These are phyloP conservation scores for Sebastes vulpes DNA, from an alignment of 2,797 vertebrate species.

Conservation along the genomic window DNA sequence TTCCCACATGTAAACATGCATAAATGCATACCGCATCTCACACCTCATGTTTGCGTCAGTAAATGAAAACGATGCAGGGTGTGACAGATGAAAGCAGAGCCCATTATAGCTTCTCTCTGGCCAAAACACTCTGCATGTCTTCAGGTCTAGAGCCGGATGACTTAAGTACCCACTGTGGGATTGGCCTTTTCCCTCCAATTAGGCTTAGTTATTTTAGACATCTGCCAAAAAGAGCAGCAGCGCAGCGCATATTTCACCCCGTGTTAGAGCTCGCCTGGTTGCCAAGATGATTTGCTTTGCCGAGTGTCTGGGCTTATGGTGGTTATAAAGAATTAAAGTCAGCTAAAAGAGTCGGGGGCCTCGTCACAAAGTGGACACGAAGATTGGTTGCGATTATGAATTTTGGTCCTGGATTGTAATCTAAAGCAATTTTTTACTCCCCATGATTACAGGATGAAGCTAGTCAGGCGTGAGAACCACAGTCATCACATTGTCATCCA, in stretches of 20 bases:
- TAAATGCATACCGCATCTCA: background rate
- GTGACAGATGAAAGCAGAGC: slow-evolving; percentile 12
- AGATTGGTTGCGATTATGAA: background rate
- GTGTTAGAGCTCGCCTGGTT: slow-evolving; percentile 32
- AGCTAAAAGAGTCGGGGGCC: slow-evolving; percentile 22
- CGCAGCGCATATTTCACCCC: slow-evolving; percentile 49
- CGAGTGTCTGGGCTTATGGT: slow-evolving; percentile 47
- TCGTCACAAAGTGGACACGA: slow-evolving; percentile 22
- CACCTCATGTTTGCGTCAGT: slow-evolving; percentile 1
- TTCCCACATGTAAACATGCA: slow-evolving; percentile 11
- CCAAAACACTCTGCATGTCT: slow-evolving; percentile 33
- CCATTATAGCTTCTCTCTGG: background rate
- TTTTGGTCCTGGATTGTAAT: slow-evolving; percentile 4
- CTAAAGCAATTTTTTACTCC: background rate
- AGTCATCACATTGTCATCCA: slow-evolving; percentile 13
- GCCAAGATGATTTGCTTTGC: slow-evolving; percentile 60
- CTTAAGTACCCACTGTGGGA: slow-evolving; percentile 43
- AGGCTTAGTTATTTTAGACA: slow-evolving; percentile 70
- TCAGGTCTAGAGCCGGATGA: slow-evolving; percentile 30
- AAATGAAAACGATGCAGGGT: slow-evolving; percentile 16
- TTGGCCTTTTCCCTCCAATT: slow-evolving; percentile 64
- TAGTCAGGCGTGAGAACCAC: background rate
- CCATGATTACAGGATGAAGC: slow-evolving; percentile 4
- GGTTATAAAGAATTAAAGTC: slow-evolving; percentile 61
- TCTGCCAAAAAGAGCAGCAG: slow-evolving; percentile 63